phyloP scores from a whole-genome alignment of 2,888 invertebrate genomes.

The Physocephala rufipes region DNA sequence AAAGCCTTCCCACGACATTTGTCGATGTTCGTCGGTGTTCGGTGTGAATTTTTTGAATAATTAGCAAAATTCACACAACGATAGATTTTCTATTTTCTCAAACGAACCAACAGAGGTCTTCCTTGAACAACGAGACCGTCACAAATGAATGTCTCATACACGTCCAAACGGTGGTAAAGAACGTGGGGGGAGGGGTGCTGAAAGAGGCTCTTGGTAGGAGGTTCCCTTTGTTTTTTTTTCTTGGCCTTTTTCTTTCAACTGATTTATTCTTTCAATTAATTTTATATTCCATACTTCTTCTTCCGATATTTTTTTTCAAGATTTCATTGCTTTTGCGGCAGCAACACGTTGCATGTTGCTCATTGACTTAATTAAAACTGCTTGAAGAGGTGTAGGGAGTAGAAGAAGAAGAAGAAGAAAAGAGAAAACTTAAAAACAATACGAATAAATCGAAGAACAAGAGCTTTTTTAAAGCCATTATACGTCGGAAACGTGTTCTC shows the following conservation, averaged over 20 bases:
- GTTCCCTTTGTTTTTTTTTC: background rate
- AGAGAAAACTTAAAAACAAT: too few species aligned
- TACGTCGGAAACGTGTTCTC: background rate
- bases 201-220: background rate
- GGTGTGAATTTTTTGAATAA: constrained; percentile 21
- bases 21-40: too few species aligned
- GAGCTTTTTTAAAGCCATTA: background rate
- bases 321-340: background rate
- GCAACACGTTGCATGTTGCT: background rate
- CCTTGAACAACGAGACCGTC: too few species aligned
- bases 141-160: background rate
- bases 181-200: too few species aligned
- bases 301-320: background rate
- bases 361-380: constrained; percentile 1
- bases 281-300: background rate
- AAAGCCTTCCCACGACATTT: constrained; percentile 23
- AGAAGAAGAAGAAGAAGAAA: too few species aligned
- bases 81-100: background rate
- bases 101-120: too few species aligned
- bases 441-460: background rate
- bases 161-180: too few species aligned
- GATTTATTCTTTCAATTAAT: background rate
- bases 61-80: constrained; percentile 20
- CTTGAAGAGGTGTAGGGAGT: background rate
- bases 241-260: background rate